phyloP scores from a whole-genome alignment of 2,113 vertebrate species.

The Mus spicilegus region DNA sequence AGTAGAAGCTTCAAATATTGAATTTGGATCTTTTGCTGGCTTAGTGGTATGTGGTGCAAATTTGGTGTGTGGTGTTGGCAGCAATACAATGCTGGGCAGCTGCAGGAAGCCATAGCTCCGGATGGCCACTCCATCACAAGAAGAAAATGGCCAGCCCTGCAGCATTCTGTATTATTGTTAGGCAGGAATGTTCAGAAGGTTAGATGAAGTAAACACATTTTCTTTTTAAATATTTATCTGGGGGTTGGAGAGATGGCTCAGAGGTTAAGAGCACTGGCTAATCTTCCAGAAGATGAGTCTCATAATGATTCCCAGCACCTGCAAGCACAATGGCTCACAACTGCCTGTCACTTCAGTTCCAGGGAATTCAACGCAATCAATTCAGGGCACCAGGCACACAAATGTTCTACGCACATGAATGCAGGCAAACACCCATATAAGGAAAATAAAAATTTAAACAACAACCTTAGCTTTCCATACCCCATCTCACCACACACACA shows the following conservation, averaged over 20 bases:
- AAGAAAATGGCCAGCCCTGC: neutral
- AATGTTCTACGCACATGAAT: neutral
- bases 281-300: neutral
- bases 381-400: neutral
- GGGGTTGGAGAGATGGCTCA: neutral
- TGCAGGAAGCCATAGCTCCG: neutral
- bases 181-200: neutral
- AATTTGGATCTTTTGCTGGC: neutral
- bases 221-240: neutral
- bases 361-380: neutral
- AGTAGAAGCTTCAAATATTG: neutral
- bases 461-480: neutral
- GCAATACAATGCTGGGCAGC: neutral
- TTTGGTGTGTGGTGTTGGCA: neutral
- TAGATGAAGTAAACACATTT: neutral
- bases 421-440: neutral
- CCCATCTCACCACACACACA: neutral
- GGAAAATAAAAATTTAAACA: neutral
- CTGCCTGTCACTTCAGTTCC: neutral
- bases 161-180: too few relatives aligned
- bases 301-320: neutral
- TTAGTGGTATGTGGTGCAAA: neutral
- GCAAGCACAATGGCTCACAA: neutral
- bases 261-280: neutral
- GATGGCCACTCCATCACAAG: neutral